These are phyloP conservation scores for Callosobruchus maculatus DNA, from an alignment of 2,888 invertebrate species.

Conservation along the genomic window DNA sequence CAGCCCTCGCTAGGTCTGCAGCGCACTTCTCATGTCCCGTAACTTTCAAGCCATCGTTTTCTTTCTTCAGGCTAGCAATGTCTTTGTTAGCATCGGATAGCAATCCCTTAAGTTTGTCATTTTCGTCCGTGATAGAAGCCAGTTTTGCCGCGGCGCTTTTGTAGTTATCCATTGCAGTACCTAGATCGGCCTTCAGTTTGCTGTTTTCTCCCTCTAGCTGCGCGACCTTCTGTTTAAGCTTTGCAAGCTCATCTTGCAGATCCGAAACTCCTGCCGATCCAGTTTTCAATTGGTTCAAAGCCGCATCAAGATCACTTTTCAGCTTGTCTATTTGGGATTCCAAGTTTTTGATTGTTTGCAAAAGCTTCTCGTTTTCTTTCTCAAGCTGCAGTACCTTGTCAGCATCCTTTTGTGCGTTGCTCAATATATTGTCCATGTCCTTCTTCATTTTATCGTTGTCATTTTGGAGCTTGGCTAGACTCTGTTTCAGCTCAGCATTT, in stretches of 20 bases:
- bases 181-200: constrained; percentile 21
- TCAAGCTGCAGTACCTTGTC: constrained; percentile 25
- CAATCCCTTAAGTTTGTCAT: constrained; percentile 16
- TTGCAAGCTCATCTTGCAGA: constrained; percentile 23
- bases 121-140: constrained; percentile 12
- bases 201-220: constrained; percentile 22
- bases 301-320: constrained; percentile 27
- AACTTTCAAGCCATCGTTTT: constrained; percentile 15
- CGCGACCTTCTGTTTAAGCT: constrained; percentile 18
- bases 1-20: constrained; percentile 9
- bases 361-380: constrained; percentile 23
- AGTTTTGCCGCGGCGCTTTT: constrained; percentile 8
- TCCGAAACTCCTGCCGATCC: constrained; percentile 16
- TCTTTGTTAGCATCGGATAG: constrained; percentile 14
- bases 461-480: background rate
- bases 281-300: constrained; percentile 21
- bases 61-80: constrained; percentile 26
- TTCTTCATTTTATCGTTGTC: constrained; percentile 1
- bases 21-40: constrained; percentile 11
- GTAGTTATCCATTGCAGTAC: constrained; percentile 9
- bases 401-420: constrained; percentile 16
- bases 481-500: constrained; percentile 14
- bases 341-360: constrained; percentile 20
- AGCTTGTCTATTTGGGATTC: constrained; percentile 25
- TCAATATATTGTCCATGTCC: constrained; percentile 21